Evolutionary conservation across 1,140 invertebrate genomes (phyloP).

Genomic region (Saccostrea echinata): DNA sequence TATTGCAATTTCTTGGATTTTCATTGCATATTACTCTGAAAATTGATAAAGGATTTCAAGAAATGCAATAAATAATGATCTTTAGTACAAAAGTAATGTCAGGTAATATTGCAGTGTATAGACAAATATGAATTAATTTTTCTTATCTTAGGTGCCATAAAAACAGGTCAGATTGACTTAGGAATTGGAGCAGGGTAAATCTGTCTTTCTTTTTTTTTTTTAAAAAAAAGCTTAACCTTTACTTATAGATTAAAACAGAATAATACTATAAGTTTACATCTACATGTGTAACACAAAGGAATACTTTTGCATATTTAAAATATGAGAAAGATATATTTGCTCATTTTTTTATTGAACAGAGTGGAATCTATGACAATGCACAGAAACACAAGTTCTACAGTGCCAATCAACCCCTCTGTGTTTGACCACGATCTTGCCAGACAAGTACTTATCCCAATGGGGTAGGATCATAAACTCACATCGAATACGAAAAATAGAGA

Average conservation of each 20-base stretch:
- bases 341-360: constrained; percentile 57
- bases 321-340: background rate
- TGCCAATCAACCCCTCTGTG: constrained; percentile 68
- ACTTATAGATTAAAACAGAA: too few species aligned
- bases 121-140: background rate
- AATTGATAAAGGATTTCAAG: too few species aligned
- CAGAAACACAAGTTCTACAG: constrained; percentile 49
- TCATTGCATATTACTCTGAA: too few species aligned
- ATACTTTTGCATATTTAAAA: background rate
- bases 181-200: constrained; percentile 73
- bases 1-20: too few species aligned
- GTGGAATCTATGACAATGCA: constrained; percentile 72
- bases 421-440: constrained; percentile 68
- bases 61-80: too few species aligned
- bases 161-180: constrained; percentile 66
- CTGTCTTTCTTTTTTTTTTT: too few species aligned
- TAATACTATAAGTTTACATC: too few species aligned
- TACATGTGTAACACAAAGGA: too few species aligned
- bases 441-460: constrained; percentile 75
- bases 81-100: too few species aligned
- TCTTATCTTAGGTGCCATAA: constrained; percentile 60
- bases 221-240: too few species aligned
- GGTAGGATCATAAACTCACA: constrained; percentile 58
- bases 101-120: too few species aligned
- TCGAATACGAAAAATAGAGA: too few species aligned